Percentiles rank a stretch among this genome's conserved stretches.
phyloP scores from a whole-genome alignment of 2,888 invertebrate species.

The Mesorhabditis belari region DNA sequence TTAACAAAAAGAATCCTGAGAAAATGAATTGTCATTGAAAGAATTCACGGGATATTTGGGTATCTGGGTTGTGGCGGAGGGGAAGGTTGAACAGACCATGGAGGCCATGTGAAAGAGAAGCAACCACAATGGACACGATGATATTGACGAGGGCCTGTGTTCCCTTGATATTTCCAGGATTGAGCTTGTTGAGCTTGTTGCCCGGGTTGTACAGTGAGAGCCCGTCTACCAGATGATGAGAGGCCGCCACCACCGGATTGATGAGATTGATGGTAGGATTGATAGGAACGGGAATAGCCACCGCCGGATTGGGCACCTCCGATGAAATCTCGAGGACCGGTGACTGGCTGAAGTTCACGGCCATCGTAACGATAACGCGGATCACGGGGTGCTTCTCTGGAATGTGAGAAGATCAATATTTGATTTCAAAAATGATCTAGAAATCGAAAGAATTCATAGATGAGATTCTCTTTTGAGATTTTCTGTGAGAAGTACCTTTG shows the following conservation, averaged over 20 bases:
- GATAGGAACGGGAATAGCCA: neutral
- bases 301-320: neutral
- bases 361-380: neutral
- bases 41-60: neutral
- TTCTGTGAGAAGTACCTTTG: too few species aligned
- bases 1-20: too few species aligned
- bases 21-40: neutral
- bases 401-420: too few species aligned
- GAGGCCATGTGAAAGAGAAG: conserved; percentile 37
- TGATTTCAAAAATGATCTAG: too few species aligned
- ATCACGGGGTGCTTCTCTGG: neutral
- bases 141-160: conserved; percentile 5
- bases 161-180: neutral
- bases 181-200: neutral
- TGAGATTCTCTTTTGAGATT: too few species aligned
- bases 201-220: neutral
- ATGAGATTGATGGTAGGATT: conserved; percentile 2
- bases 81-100: conserved; percentile 24
- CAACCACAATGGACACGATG: conserved; percentile 29
- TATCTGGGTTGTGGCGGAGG: conserved; percentile 22
- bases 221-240: neutral
- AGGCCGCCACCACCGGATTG: neutral
- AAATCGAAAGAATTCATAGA: too few species aligned
- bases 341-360: neutral
- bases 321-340: neutral